These are phyloP conservation scores for Cladopsammia gracilis DNA, from an alignment of 64 coral and sea anemone species.

Conservation along the genomic window DNA sequence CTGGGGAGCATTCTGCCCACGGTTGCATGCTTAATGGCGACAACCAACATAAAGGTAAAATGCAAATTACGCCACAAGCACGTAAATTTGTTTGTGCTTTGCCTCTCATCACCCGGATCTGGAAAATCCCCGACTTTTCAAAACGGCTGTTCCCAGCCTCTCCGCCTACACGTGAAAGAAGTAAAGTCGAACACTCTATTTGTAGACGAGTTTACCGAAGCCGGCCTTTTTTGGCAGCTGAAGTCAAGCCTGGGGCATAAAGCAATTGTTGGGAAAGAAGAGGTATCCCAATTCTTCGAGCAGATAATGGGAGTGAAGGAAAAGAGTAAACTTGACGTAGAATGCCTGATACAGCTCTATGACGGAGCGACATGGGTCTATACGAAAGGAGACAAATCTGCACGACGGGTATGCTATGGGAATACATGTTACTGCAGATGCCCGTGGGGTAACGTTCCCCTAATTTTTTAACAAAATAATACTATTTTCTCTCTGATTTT, in stretches of 20 bases:
- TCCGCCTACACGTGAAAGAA: not conserved
- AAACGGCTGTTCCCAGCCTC: not conserved
- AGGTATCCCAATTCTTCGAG: slow-evolving; percentile 43
- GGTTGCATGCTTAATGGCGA: slow-evolving; percentile 19
- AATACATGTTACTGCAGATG: not conserved
- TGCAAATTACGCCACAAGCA: not conserved
- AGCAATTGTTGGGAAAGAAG: slow-evolving; percentile 47
- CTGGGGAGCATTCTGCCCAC: slow-evolving; percentile 40
- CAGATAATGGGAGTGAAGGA: slow-evolving; percentile 53
- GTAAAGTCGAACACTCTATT: not conserved
- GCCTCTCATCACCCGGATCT: not conserved
- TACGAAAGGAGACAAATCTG: slow-evolving; percentile 53
- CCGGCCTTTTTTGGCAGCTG: slow-evolving; percentile 2
- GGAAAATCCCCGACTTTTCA: slow-evolving; percentile 36
- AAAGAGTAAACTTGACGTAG: slow-evolving; percentile 21
- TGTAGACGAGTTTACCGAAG: slow-evolving; percentile 15
- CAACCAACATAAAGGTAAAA: slow-evolving; percentile 19
- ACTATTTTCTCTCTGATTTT: too few relatives aligned
- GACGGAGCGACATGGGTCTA: slow-evolving; percentile 56
- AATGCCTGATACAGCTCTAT: slow-evolving; percentile 25
- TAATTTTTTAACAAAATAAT: too few relatives aligned
- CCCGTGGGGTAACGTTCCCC: too few relatives aligned
- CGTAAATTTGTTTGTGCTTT: slow-evolving; percentile 8
- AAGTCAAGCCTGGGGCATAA: not conserved
- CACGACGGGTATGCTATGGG: not conserved